Conservation (phyloP, 2,888 invertebrate species). For the Luffia ferchaultella region DNA sequence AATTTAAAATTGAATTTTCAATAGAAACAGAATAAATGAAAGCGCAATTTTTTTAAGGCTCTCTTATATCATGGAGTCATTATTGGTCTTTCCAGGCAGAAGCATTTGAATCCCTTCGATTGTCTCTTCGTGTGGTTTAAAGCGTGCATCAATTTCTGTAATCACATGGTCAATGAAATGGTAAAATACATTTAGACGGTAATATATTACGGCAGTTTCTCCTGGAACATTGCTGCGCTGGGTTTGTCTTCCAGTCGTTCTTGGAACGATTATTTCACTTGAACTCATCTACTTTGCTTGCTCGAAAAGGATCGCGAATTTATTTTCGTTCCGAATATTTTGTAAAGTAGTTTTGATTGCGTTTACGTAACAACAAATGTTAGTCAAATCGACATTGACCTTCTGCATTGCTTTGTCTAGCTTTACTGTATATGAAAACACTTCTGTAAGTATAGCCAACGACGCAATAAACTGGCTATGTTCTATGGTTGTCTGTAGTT, state of each 20-base stretch:
- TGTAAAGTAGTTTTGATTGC: conserved; percentile 1
- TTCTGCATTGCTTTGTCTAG: conserved; percentile 1
- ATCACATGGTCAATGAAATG: background rate
- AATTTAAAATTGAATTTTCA: no score
- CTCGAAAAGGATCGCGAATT: no score
- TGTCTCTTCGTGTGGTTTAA: background rate
- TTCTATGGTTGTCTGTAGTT: background rate
- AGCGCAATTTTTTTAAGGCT: background rate
- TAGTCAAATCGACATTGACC: conserved; percentile 1
- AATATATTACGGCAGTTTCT: background rate
- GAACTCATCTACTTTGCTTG: background rate
- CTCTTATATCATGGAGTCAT: background rate
- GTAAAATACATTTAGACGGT: conserved; percentile 1
- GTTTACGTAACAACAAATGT: background rate
- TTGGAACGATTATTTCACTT: background rate
- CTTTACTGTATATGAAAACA: background rate
- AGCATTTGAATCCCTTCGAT: conserved; percentile 1
- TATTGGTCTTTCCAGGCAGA: conserved; percentile 1
- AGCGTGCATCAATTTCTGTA: background rate
- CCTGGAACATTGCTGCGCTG: conserved; percentile 2
- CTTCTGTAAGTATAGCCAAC: background rate
- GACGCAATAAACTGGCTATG: background rate
- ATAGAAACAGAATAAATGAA: no score
- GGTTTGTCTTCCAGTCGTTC: background rate
- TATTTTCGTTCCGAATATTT: conserved; percentile 1